These are phyloP conservation scores for Hyposoter dolosus DNA, from an alignment of 2,888 invertebrate genomes.

Conservation along the genomic window DNA sequence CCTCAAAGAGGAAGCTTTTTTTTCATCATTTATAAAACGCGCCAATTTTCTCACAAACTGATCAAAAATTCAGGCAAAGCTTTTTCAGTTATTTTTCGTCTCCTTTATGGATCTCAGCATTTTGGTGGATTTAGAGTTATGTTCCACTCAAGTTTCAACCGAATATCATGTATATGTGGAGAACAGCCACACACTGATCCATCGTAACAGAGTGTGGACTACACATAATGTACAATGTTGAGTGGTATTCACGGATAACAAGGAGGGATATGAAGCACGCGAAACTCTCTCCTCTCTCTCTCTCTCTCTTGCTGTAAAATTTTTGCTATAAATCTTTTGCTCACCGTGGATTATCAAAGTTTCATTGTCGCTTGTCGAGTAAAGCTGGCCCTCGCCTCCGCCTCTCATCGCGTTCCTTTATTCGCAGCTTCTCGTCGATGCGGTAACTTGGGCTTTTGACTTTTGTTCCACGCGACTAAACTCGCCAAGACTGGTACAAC, in stretches of 20 bases:
- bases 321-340: conserved; percentile 72
- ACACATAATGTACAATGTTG: conserved; percentile 10
- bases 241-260: conserved; percentile 26
- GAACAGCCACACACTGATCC: neutral
- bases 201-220: neutral
- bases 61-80: neutral
- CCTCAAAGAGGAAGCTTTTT: no score
- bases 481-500: conserved; percentile 29
- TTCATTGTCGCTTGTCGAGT: conserved; percentile 70
- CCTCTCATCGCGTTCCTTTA: conserved; percentile 25
- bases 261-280: conserved; percentile 25
- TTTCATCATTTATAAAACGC: no score
- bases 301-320: conserved; percentile 63
- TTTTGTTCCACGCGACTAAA: conserved; percentile 51
- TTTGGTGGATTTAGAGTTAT: neutral
- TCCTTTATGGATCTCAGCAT: neutral
- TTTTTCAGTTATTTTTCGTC: neutral
- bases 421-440: conserved; percentile 56
- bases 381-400: conserved; percentile 30
- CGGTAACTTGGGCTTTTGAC: conserved; percentile 36
- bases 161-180: neutral
- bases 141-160: conserved; percentile 9
- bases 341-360: conserved; percentile 74
- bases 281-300: conserved; percentile 30
- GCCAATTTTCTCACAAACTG: neutral